Conservation (phyloP, 2,797 vertebrate species). For the Parauchenoglanis ngamensis region DNA sequence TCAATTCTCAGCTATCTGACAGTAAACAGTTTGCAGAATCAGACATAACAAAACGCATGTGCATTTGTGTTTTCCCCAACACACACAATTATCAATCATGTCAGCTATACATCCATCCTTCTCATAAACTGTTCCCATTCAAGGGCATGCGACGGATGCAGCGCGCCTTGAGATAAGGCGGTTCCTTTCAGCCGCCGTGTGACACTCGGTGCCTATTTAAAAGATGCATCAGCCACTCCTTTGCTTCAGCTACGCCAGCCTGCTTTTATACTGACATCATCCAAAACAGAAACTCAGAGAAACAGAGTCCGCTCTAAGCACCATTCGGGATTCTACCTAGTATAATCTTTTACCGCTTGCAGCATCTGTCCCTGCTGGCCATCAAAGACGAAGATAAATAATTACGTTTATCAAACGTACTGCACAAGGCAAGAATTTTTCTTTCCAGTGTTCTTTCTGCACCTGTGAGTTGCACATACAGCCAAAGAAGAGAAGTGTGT, state of each 20-base stretch:
- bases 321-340: conserved; percentile 55
- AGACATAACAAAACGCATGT: conserved; percentile 21
- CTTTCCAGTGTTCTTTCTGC: conserved; percentile 29
- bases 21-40: conserved; percentile 39
- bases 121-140: conserved; percentile 40
- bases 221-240: conserved; percentile 42
- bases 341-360: conserved; percentile 60
- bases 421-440: conserved; percentile 42
- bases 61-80: neutral
- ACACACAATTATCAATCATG: conserved; percentile 47
- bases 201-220: conserved; percentile 52
- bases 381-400: conserved; percentile 63
- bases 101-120: conserved; percentile 24
- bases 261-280: conserved; percentile 53
- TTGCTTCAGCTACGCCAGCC: conserved; percentile 16
- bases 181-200: conserved; percentile 54
- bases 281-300: conserved; percentile 18
- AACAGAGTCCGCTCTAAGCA: conserved; percentile 47
- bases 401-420: conserved; percentile 61
- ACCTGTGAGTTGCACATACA: conserved; percentile 49
- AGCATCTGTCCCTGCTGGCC: conserved; percentile 62
- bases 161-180: conserved; percentile 40
- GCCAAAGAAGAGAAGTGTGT: conserved; percentile 47
- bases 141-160: conserved; percentile 43
- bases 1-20: conserved; percentile 35